Evolutionary conservation across 2,113 vertebrate species (phyloP).

Genomic region (Camelus bactrianus): DNA sequence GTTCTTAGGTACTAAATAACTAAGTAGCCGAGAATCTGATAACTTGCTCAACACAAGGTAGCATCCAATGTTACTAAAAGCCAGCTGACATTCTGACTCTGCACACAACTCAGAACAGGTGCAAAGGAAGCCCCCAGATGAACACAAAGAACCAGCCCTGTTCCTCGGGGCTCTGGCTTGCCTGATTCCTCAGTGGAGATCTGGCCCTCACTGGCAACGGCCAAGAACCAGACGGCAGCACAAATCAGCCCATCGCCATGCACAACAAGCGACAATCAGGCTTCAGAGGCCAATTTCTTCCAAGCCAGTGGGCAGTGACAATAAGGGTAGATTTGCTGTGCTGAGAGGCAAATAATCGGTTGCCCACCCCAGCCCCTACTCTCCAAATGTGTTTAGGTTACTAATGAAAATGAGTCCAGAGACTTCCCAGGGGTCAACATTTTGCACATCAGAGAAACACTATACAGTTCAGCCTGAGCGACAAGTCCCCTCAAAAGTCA

Average conservation of each 20-base stretch:
- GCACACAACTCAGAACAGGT: neutral
- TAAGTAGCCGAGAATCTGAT: neutral
- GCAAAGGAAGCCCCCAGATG: neutral
- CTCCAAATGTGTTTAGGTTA: constrained; percentile 64
- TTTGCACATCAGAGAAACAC: constrained; percentile 67
- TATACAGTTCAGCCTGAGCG: constrained; percentile 22
- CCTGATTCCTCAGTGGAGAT: constrained; percentile 16
- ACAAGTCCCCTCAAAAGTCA: constrained; percentile 40
- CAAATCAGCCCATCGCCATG: neutral
- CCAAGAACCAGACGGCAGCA: neutral
- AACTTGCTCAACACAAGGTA: neutral
- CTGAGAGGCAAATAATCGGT: constrained; percentile 51
- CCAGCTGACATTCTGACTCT: neutral
- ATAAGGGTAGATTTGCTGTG: neutral
- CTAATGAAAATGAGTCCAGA: constrained; percentile 76
- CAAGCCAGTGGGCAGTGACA: constrained; percentile 21
- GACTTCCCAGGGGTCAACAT: constrained; percentile 52
- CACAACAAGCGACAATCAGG: neutral
- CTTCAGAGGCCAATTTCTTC: constrained; percentile 29
- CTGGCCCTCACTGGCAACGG: neutral
- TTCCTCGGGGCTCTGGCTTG: neutral
- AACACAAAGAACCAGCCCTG: neutral
- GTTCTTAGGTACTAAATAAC: neutral
- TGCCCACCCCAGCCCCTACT: neutral
- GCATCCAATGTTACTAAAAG: neutral